Percentiles rank a stretch among this genome's conserved stretches.
phyloP scores from a whole-genome alignment of 2,113 vertebrate genomes.

The Bostrychus sinensis region DNA sequence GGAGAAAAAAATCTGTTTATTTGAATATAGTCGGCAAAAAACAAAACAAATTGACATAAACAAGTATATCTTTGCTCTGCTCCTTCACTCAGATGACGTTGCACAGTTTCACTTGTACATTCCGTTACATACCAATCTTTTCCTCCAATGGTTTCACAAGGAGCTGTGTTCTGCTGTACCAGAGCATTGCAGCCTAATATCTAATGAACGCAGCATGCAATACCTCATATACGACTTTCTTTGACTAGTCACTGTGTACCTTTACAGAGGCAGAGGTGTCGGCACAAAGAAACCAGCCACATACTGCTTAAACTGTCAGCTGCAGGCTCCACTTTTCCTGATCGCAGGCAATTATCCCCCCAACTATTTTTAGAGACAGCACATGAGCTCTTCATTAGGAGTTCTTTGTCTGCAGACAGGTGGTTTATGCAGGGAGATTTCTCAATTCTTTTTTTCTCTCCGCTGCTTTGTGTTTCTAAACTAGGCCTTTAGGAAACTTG shows the following conservation, averaged over 20 bases:
- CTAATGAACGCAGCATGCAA: background rate
- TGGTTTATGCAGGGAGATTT: background rate
- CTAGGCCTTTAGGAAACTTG: conserved; percentile 1
- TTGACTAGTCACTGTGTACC: background rate
- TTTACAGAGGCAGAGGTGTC: background rate
- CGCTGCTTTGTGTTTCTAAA: conserved; percentile 4
- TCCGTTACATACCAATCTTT: no score
- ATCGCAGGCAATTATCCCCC: conserved; percentile 1
- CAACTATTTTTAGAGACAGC: background rate
- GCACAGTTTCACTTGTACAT: no score
- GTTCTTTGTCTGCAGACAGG: conserved; percentile 3
- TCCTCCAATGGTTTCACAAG: no score
- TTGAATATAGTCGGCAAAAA: no score
- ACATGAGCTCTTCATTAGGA: background rate
- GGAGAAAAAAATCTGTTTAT: no score
- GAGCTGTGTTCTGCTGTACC: no score
- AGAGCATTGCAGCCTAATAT: background rate
- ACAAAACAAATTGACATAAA: no score
- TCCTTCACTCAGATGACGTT: no score
- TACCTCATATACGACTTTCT: background rate
- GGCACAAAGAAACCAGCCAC: background rate
- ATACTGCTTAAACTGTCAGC: background rate
- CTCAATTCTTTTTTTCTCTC: background rate
- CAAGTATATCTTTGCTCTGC: no score
- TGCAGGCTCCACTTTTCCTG: background rate